Evolutionary conservation across 2,113 vertebrate species (phyloP), one percentile per base, ranked within the genome.

Genomic region (Xerus inauris): DNA sequence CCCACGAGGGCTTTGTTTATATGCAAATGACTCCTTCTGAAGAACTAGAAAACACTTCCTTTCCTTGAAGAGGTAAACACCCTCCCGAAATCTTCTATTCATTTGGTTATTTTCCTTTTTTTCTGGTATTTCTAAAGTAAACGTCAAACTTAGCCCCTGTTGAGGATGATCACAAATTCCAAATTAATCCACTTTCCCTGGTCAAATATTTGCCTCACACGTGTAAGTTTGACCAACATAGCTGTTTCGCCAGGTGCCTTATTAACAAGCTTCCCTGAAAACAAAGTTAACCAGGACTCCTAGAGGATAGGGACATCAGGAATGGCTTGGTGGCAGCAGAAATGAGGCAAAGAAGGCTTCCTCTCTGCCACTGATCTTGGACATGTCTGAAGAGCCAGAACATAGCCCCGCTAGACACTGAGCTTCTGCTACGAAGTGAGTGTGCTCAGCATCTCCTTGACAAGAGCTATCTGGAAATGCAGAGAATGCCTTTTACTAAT

Each of bases 11-110:
- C 82, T 92, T 88, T 94, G 72, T 93, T 96, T 91, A 59, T 76
- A 87, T 89, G 95, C 95, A 96, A 92, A 95, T 65, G 11, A 72
- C 24, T 73, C 84, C 73, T 91, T 82, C 77, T 75, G 64, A 86
- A 72, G 30, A 62, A 28, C 30, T 69, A 64, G 77, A 92, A 93
- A 94, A 96, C 22, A 35, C 35, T 75, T 83, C 49, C 54, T 93
- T 42, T 84, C 79, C 73, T 51, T 40, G 45, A 87, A 47, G 71
- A 94, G 45, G 51, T 73, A 87, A 92, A 71, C 45, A 72, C 35
- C 32, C 45, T 95, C 75, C 83, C 83, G 75, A 72, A 90, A 88
- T 49, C n/a, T 57, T 88, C 62, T 97, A 85, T 45, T 93, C 67
- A 35, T 35, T 51, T 30, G 85, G 38, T 92, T 87, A 14, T 81